These are phyloP conservation scores for Pseudoips prasinana DNA, from an alignment of 2,888 invertebrate genomes.

Conservation along the genomic window DNA sequence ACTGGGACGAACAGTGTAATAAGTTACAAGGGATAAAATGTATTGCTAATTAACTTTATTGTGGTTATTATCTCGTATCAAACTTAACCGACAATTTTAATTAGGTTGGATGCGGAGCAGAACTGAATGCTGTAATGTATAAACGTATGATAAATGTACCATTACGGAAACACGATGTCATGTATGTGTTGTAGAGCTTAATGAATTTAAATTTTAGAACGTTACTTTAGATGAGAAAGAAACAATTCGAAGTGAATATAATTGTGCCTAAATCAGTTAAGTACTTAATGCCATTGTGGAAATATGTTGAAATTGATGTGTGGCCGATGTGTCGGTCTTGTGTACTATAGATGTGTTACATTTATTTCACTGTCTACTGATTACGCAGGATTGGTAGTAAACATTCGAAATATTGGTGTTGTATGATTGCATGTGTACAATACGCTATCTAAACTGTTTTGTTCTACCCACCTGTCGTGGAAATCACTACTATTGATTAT, in stretches of 20 bases:
- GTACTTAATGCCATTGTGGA: conserved; percentile 36
- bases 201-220: conserved; percentile 34
- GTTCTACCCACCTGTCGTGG: conserved; percentile 7
- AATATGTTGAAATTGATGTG: conserved; percentile 16
- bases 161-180: conserved; percentile 22
- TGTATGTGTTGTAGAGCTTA: conserved; percentile 38
- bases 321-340: conserved; percentile 14
- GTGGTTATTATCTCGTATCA: conserved; percentile 35
- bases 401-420: conserved; percentile 4
- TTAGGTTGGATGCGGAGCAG: conserved; percentile 30
- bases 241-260: conserved; percentile 33
- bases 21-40: conserved; percentile 40
- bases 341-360: conserved; percentile 22
- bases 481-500: conserved; percentile 4
- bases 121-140: conserved; percentile 24
- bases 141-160: conserved; percentile 19
- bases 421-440: conserved; percentile 12
- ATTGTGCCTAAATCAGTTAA: conserved; percentile 43
- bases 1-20: conserved; percentile 36
- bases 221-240: conserved; percentile 32
- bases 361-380: conserved; percentile 13
- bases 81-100: conserved; percentile 35
- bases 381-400: conserved; percentile 12
- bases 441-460: conserved; percentile 7
- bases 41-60: conserved; percentile 46